Percentiles rank a stretch among this genome's conserved stretches.
These are phyloP conservation scores for Oncopodura yosiiana DNA, from an alignment of 1,140 invertebrate genomes.

Conservation along the genomic window DNA sequence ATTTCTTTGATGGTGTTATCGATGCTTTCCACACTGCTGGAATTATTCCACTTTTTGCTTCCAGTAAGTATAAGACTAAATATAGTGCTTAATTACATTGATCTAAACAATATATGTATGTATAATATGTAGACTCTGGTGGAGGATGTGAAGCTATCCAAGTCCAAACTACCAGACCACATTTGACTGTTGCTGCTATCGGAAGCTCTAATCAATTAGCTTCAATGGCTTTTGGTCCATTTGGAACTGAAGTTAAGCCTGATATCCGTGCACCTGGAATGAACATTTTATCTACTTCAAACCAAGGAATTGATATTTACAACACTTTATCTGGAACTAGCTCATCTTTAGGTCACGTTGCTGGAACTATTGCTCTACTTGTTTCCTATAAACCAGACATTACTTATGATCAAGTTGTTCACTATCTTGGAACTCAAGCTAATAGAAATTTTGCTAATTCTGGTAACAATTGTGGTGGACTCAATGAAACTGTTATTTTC, in stretches of 20 bases:
- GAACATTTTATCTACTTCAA: constrained; percentile 15
- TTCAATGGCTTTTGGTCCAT: no score
- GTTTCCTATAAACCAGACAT: background rate
- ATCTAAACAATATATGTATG: no score
- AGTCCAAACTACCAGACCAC: background rate
- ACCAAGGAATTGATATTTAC: constrained; percentile 1
- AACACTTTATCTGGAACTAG: constrained; percentile 16
- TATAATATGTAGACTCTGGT: background rate
- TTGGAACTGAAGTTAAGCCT: background rate
- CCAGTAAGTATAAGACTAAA: background rate
- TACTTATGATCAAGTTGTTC: background rate
- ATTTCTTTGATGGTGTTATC: background rate
- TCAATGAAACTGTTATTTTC: background rate
- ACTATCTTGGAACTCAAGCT: background rate
- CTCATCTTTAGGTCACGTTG: no score
- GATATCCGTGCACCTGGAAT: constrained; percentile 14
- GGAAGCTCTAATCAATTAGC: no score
- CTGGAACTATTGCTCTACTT: no score
- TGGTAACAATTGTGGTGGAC: constrained; percentile 1
- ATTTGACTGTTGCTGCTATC: no score
- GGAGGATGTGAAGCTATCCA: background rate
- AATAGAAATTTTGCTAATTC: no score
- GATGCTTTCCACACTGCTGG: background rate
- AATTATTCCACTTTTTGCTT: background rate
- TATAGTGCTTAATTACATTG: background rate